Base-by-base conservation (phyloP, 1,140 invertebrate genomes). In the Papilio polytes region DNA sequence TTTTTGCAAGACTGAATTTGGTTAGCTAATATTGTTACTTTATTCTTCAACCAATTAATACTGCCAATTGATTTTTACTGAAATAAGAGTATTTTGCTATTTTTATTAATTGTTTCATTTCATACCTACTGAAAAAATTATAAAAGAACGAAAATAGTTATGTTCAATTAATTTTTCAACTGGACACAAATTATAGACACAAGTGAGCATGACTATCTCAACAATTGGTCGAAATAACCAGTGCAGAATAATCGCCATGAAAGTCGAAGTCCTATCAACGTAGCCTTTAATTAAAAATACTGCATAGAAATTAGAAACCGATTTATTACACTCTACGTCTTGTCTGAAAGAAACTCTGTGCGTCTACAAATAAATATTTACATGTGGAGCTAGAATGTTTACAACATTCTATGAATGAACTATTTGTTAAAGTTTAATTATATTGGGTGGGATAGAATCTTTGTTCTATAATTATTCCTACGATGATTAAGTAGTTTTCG, bases 1-100 rank as follows among this genome's bases (percentile, higher is more conserved):
- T 73, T 74, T 63, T 84, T 83, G 83, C 78, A 87, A 90, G 87
- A 90, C 87, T 89, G 87, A 90, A 86, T 86, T 89, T 87, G 56
- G 76, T 88, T 86, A 85, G 80, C 53, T 56, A 78, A 56, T 78
- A n/a, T 78, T 78, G 74, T 78, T 78, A 78, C 48, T 78, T 78
- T 78, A 78, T 31, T 56, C 31, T 51, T 78, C 48, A 78, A 78
- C 51, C 26, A 51, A 56, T 56, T 74, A 74, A 44, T 48, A 74
- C 74, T 78, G 74, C 51, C 74, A 36, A 70, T 78, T 56, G 26
- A 56, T 78, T 78, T 77, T 78, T 78, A 78, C 48, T 59, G 51
- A 78, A 78, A 78, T 78, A 78, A 78, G 74, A 78, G 51, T 78
- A 78, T 78, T 78, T 78, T 78, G 74, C 74, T 78, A 78, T 78